Evolutionary conservation across 2,113 vertebrate genomes (phyloP).

Genomic region (Siphamia tubifer): DNA sequence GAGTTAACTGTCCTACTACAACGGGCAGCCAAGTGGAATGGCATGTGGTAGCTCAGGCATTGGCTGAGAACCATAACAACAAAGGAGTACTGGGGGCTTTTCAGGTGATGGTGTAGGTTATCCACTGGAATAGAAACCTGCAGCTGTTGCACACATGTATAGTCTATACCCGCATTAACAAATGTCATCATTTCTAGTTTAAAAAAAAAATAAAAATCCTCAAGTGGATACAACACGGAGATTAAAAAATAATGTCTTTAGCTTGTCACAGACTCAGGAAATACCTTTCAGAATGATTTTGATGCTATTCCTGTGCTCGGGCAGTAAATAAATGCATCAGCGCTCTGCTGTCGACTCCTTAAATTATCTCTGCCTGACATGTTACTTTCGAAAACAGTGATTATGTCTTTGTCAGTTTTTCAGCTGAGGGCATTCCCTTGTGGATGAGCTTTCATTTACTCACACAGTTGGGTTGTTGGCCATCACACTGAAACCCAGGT

Average conservation of each 20-base stretch:
- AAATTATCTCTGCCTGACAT: conserved; percentile 41
- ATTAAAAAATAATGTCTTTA: background rate
- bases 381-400: conserved; percentile 25
- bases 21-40: conserved; percentile 72
- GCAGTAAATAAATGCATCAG: background rate
- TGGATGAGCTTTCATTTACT: conserved; percentile 55
- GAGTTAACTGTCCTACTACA: conserved; percentile 68
- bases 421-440: conserved; percentile 31
- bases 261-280: background rate
- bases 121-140: conserved; percentile 5
- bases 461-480: conserved; percentile 39
- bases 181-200: too few species aligned
- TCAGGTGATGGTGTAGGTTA: conserved; percentile 57
- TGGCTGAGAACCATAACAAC: conserved; percentile 57
- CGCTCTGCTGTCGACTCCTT: conserved; percentile 7
- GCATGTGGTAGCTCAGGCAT: conserved; percentile 54
- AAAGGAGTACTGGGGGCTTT: conserved; percentile 55
- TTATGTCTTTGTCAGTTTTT: conserved; percentile 47
- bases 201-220: too few species aligned
- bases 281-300: background rate
- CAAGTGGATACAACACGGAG: background rate
- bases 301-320: conserved; percentile 16
- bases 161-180: conserved; percentile 6
- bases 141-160: background rate
- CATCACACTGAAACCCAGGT: conserved; percentile 12